Evolutionary conservation across 2,888 invertebrate species (phyloP).

Genomic region (Steinernema carpocapsae): DNA sequence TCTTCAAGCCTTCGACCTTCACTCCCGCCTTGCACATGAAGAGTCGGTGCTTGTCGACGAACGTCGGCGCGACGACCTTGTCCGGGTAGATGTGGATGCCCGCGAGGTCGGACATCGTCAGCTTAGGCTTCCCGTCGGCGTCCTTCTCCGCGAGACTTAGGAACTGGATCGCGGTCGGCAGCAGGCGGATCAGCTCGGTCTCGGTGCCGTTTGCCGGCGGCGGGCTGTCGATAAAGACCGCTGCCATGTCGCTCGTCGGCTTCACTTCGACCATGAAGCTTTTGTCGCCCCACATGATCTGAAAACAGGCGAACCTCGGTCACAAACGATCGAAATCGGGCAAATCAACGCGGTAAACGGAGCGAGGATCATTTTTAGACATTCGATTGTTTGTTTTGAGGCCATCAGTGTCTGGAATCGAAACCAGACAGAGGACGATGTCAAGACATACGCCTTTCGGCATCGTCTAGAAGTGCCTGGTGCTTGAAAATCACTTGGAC

Average conservation of each 20-base stretch:
- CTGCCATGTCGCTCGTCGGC: constrained; percentile 51
- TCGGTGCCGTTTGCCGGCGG: constrained; percentile 31
- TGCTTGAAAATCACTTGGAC: too few relatives aligned
- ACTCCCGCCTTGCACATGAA: constrained; percentile 62
- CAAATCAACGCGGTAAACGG: background rate
- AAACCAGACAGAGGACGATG: too few relatives aligned
- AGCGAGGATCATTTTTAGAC: too few relatives aligned
- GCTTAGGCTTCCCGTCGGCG: background rate
- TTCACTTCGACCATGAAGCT: constrained; percentile 52
- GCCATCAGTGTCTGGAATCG: too few relatives aligned
- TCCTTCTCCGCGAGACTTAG: constrained; percentile 3
- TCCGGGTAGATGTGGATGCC: constrained; percentile 63
- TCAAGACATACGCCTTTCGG: too few relatives aligned
- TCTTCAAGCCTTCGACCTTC: constrained; percentile 40
- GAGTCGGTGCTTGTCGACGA: constrained; percentile 55
- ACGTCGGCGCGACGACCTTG: constrained; percentile 65
- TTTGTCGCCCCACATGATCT: constrained; percentile 34
- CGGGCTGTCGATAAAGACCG: constrained; percentile 59
- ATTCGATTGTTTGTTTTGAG: too few relatives aligned
- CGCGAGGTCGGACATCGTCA: constrained; percentile 41
- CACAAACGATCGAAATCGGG: background rate
- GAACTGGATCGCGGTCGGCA: constrained; percentile 30
- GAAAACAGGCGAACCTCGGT: background rate
- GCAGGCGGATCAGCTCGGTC: constrained; percentile 10
- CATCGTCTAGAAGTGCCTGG: too few relatives aligned